phyloP scores from a whole-genome alignment of 2,888 invertebrate species.

The Cosmopolites sordidus region DNA sequence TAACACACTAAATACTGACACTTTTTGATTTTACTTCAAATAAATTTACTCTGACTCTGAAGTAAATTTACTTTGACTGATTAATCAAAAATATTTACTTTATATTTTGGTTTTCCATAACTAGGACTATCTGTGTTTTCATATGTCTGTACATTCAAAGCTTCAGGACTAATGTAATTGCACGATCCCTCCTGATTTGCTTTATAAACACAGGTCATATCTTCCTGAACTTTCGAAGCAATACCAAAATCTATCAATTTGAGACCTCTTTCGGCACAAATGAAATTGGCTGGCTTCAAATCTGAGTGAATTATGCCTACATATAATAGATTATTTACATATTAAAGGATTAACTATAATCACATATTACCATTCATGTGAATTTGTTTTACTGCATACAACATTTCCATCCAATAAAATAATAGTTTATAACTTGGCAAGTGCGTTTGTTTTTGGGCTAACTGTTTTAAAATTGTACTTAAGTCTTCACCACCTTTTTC shows the following conservation, averaged over 20 bases:
- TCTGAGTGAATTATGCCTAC: constrained; percentile 93
- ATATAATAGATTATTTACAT: constrained; percentile 21
- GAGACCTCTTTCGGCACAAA: constrained; percentile 76
- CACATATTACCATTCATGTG: constrained; percentile 80
- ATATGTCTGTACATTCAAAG: constrained; percentile 61
- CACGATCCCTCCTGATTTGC: constrained; percentile 81
- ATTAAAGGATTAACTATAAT: neutral
- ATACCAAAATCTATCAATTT: constrained; percentile 98
- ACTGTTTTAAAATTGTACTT: constrained; percentile 63
- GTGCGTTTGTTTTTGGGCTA: constrained; percentile 47
- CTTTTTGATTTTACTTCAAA: no score
- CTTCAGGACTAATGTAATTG: constrained; percentile 96
- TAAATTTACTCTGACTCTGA: no score
- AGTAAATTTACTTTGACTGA: no score
- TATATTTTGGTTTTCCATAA: constrained; percentile 50
- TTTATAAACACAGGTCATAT: constrained; percentile 85
- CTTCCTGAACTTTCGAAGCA: constrained; percentile 79
- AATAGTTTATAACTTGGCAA: constrained; percentile 73
- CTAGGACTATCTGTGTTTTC: constrained; percentile 42
- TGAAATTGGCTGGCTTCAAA: constrained; percentile 94
- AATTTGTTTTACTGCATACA: constrained; percentile 84
- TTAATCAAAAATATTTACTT: constrained; percentile 36
- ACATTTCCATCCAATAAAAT: constrained; percentile 92
- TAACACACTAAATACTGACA: no score
- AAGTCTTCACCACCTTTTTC: constrained; percentile 92